Evolutionary conservation across 2,113 vertebrate genomes (phyloP), one percentile per base, ranked within the genome.

Genomic region (Hippocampus abdominalis): DNA sequence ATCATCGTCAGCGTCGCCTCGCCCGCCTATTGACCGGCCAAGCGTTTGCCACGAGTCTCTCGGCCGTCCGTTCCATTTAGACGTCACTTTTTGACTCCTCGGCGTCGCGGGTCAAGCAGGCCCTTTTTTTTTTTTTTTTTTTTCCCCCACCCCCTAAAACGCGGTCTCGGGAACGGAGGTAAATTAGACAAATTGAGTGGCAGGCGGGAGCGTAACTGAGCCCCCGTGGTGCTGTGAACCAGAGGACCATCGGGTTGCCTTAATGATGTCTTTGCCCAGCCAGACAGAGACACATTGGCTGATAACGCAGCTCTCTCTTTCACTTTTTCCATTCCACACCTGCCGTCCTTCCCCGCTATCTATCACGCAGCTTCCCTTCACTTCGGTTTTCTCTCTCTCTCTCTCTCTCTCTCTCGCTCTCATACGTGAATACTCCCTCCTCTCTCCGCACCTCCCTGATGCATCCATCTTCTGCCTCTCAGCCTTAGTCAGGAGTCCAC

Each of bases 161-260:
- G 72, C 51, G 70, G 75, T 72, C 71, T 72, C 18, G 2, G 2
- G 68, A 83, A 78, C 25, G 44, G 69, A 83, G 79, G 84, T 84
- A 87, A 84, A 89, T 90, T 89, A 89, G 77, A 88, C 83, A 88
- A 87, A 91, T 88, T 86, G 83, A 91, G 84, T 82, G 87, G 84
- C 82, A 68, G 84, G 82, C 68, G 72, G 82, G 53, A 74, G 80
- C 5, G 39, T 10, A 64, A 81, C 75, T 21, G 71, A 83, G 73
- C 27, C 71, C 73, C 69, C 3, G 72, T 39, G 40, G 70, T 73
- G 80, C 75, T 0, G 7, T 83, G 87, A 88, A 87, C 90, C 71
- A 51, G 32, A 49, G 65, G 65, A 90, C 86, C 88, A n/a, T 70
- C 64, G 13, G 80, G 80, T 78, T 86, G 84, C 70, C 81, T 84